Conservation (phyloP, 35 echinoderm and acorn worm genomes). For the Anneissia japonica region DNA sequence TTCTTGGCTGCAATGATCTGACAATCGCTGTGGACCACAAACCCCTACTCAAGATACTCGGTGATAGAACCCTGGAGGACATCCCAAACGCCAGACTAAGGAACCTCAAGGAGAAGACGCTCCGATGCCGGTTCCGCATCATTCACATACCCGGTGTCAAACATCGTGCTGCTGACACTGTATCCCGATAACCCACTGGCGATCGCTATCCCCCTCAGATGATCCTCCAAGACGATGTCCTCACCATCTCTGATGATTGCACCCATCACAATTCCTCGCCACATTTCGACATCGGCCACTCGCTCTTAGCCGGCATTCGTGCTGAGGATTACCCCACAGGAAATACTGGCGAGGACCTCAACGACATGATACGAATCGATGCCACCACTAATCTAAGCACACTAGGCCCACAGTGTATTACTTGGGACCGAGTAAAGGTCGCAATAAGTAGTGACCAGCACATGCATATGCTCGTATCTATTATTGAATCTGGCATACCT, state of each 20-base stretch:
- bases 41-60: conserved; percentile 44
- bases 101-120: conserved; percentile 30
- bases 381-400: background rate
- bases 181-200: background rate
- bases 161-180: conserved; percentile 25
- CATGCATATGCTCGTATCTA: background rate
- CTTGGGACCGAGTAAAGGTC: conserved; percentile 9
- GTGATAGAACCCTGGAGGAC: conserved; percentile 32
- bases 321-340: background rate
- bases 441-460: conserved; percentile 21
- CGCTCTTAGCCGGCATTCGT: no score
- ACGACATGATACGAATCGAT: background rate
- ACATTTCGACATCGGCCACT: no score
- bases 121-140: conserved; percentile 16
- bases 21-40: conserved; percentile 55
- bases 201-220: background rate
- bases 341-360: background rate
- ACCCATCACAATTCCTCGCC: no score
- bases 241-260: no score
- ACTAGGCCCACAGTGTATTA: background rate
- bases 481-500: conserved; percentile 24
- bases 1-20: conserved; percentile 50
- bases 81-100: conserved; percentile 40
- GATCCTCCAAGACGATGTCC: background rate
- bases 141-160: conserved; percentile 15